These are phyloP conservation scores for Podocnemis expansa DNA, from an alignment of 2,113 vertebrate species.

Conservation along the genomic window DNA sequence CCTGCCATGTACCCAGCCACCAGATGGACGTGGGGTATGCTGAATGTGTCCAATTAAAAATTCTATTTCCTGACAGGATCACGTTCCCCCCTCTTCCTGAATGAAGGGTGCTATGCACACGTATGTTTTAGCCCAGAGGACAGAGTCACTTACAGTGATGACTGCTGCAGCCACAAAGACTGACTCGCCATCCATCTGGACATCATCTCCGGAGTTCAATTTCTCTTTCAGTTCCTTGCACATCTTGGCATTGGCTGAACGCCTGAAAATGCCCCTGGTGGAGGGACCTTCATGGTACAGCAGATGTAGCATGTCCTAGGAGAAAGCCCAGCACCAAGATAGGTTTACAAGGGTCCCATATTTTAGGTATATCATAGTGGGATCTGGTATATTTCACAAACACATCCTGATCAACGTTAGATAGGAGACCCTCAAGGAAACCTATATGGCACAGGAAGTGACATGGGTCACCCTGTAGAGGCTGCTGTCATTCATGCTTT, in stretches of 20 bases:
- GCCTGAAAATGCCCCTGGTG: conserved; percentile 82
- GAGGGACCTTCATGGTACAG: conserved; percentile 80
- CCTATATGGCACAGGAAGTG: neutral
- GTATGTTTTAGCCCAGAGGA: neutral
- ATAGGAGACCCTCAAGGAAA: neutral
- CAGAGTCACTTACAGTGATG: conserved; percentile 75
- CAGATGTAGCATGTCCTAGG: conserved; percentile 80
- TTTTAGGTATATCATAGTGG: neutral
- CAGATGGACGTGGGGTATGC: neutral
- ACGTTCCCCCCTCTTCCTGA: neutral
- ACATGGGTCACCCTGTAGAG: neutral
- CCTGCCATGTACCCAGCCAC: neutral
- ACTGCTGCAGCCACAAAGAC: conserved; percentile 84
- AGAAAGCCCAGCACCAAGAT: neutral
- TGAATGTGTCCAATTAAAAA: neutral
- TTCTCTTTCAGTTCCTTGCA: conserved; percentile 84
- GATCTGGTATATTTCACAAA: neutral
- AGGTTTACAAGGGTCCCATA: neutral
- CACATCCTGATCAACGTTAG: neutral
- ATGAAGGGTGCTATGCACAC: neutral
- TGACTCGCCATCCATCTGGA: conserved; percentile 79
- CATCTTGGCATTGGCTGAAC: conserved; percentile 82
- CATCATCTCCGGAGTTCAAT: conserved; percentile 76
- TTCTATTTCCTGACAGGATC: neutral
- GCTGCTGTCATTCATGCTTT: neutral